These are phyloP conservation scores for Sciurus vulgaris DNA, from an alignment of 2,797 vertebrate genomes.

Conservation along the genomic window DNA sequence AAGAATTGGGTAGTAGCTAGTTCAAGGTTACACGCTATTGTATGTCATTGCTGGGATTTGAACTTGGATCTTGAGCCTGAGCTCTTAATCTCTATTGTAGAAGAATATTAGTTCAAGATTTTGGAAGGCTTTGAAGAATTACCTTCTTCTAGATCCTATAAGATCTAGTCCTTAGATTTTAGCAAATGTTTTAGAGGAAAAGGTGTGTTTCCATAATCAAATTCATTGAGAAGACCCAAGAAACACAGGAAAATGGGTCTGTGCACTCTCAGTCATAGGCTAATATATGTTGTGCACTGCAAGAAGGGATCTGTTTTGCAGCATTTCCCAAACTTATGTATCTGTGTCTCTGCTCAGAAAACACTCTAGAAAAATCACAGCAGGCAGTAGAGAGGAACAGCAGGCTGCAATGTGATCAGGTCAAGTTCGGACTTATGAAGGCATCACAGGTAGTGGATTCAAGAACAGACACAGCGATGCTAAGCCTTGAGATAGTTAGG, in stretches of 20 bases:
- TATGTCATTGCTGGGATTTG: neutral
- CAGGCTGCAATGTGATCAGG: fast-evolving
- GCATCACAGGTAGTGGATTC: neutral
- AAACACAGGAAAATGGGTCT: neutral
- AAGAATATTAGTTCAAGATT: neutral
- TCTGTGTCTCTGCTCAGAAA: neutral
- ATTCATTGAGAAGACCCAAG: neutral
- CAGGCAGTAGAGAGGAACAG: neutral
- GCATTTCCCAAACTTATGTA: neutral
- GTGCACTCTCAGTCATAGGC: neutral
- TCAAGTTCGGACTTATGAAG: neutral
- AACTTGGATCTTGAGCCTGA: neutral
- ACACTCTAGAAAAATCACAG: neutral
- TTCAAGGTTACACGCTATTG: neutral
- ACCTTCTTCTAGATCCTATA: neutral
- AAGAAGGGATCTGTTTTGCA: neutral
- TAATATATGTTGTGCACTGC: neutral
- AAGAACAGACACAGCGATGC: neutral
- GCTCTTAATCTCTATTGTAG: neutral
- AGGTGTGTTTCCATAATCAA: neutral
- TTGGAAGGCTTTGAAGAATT: neutral
- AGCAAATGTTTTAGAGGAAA: neutral
- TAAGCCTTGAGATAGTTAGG: neutral
- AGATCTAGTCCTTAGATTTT: neutral
- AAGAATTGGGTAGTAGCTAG: neutral